Percentiles rank a stretch among this genome's conserved stretches.
phyloP scores from a whole-genome alignment of 2,888 invertebrate genomes.

The Deroplatys truncata region DNA sequence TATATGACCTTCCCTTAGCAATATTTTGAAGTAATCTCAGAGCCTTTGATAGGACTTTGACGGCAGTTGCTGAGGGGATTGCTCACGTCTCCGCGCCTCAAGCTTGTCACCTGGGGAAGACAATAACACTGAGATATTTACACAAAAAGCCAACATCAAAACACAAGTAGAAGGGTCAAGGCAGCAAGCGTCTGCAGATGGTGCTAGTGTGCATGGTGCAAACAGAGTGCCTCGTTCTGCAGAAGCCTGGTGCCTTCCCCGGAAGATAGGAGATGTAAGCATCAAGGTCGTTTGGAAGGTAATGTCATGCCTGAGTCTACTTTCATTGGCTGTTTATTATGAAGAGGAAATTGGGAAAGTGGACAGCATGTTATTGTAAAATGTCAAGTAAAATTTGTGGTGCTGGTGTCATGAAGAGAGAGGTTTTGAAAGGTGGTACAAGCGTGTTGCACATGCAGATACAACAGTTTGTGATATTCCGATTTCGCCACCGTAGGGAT shows the following conservation, averaged over 20 bases:
- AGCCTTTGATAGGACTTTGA: slow-evolving; percentile 30
- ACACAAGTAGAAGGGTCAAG: neutral
- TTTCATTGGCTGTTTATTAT: neutral
- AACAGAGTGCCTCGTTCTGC: neutral
- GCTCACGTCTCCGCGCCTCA: slow-evolving; percentile 58
- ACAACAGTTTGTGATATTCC: neutral
- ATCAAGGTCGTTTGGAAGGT: neutral
- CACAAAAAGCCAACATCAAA: neutral
- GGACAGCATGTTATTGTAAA: neutral
- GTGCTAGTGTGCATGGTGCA: neutral
- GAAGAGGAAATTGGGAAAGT: neutral
- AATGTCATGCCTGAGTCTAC: neutral
- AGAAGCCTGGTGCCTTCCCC: neutral
- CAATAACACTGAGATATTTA: slow-evolving; percentile 41
- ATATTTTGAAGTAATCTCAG: slow-evolving; percentile 32
- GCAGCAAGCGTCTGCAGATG: neutral
- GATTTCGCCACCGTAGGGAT: neutral
- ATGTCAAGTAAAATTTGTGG: neutral
- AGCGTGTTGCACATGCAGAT: neutral
- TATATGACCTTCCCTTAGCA: slow-evolving; percentile 39
- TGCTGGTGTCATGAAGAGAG: neutral
- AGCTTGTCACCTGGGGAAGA: slow-evolving; percentile 77
- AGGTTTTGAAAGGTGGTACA: neutral
- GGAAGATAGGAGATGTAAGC: neutral
- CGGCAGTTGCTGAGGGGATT: slow-evolving; percentile 21